Base-by-base conservation (phyloP, 2,113 vertebrate species). In the Bubo blakistoni region DNA sequence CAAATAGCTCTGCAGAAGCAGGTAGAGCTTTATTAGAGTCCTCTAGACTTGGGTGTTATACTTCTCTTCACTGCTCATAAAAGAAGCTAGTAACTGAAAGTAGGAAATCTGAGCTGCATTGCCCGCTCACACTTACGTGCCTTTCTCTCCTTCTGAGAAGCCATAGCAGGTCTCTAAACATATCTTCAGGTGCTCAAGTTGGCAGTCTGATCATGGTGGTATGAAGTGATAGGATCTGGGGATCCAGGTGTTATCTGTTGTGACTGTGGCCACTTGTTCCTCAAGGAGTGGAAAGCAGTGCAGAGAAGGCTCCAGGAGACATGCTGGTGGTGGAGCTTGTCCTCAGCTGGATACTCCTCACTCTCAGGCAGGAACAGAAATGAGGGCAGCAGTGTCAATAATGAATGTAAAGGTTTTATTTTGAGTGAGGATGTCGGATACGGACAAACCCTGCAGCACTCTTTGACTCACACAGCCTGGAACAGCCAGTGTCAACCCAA, bases 31-130 rank as follows among this genome's bases (percentile, higher is more conserved):
- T 49, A 22, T 47, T 22, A 29, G 13, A 57, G 7, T 34, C n/a
- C 19, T 38, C 26, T 70, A 29, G 19, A 46, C 4, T 25, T 36
- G 21, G 7, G 1, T 11, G 7, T n/a, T 25, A 1, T 1, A 3
- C 38, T 76, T 87, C 8, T 67, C 18, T 65, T 36, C 55, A n/a
- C 10, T 58, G 7, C 9, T 38, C 7, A 5, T 46, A 42, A 57
- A 87, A 82, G 11, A 58, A 81, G 9, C 4, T 19, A 42, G 3
- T 27, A 16, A 16, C 12, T 13, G 7, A 54, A 81, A 83, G 7
- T 0, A 58, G 38, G 16, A 81, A 69, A 70, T 42, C 19, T 54
- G 25, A 74, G 52, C 58, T 81, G 5, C 0, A 0, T 36, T 49
- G 6, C n/a, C 34, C 11, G 5, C 16, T 86, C 11, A 16, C 13